Conservation (phyloP, 2,888 invertebrate genomes). For the Piscicola geometra region DNA sequence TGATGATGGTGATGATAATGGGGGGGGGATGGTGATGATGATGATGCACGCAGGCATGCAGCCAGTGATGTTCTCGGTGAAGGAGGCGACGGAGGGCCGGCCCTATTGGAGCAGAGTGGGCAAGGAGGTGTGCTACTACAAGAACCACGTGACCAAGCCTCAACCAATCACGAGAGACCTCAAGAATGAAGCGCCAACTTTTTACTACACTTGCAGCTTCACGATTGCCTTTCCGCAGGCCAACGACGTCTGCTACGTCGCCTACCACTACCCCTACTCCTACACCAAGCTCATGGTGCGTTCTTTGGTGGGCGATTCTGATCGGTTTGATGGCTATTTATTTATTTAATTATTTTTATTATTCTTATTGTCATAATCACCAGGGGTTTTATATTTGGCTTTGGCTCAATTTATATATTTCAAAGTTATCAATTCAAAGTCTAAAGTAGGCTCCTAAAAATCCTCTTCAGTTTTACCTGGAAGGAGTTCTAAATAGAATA, state of each 20-base stretch:
- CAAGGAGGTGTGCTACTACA: constrained; percentile 74
- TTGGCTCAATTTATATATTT: no score
- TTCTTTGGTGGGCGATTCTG: no score
- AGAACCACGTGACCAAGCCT: constrained; percentile 61
- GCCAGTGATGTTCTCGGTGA: constrained; percentile 78
- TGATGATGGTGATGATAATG: no score
- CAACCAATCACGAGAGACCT: constrained; percentile 46
- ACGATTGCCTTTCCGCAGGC: constrained; percentile 70
- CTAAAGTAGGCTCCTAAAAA: no score
- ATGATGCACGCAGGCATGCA: constrained; percentile 69
- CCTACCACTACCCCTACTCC: constrained; percentile 81
- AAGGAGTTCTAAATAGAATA: constrained; percentile 60
- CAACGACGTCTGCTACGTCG: constrained; percentile 75
- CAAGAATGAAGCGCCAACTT: constrained; percentile 47
- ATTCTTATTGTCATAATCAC: no score
- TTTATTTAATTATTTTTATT: no score
- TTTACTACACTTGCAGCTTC: constrained; percentile 75
- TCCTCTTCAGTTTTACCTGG: constrained; percentile 63
- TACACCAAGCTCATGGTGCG: constrained; percentile 71
- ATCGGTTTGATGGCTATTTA: no score
- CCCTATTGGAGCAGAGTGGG: constrained; percentile 69
- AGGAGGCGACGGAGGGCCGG: constrained; percentile 62
- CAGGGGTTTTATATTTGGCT: no score
- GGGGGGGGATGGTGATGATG: no score
- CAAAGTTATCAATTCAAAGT: no score